phyloP scores from a whole-genome alignment of 2,113 vertebrate genomes.

The Etheostoma cragini region DNA sequence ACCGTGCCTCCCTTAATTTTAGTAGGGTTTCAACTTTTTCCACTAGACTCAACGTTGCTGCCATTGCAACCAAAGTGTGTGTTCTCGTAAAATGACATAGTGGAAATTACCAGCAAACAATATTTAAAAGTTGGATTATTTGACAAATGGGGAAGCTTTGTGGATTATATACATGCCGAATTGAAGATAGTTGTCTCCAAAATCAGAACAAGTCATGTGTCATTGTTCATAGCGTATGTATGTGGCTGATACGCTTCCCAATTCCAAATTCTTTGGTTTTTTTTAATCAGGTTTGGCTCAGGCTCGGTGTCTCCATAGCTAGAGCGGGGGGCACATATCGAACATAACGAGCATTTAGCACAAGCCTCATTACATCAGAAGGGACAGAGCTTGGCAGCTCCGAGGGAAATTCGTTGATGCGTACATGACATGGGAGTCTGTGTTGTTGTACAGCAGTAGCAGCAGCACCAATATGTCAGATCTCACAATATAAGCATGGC shows the following conservation, averaged over 20 bases:
- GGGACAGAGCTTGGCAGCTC: conserved; percentile 1
- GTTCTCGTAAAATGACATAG: background rate
- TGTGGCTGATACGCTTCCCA: rapidly evolving
- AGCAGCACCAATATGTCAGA: conserved; percentile 40
- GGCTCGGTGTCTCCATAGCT: background rate
- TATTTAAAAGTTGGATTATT: conserved; percentile 19
- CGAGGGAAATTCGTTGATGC: conserved; percentile 13
- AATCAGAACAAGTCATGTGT: background rate
- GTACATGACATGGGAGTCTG: conserved; percentile 24
- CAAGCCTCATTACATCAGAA: conserved; percentile 8
- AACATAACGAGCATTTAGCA: conserved; percentile 19
- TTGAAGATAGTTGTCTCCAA: rapidly evolving
- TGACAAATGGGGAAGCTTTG: rapidly evolving
- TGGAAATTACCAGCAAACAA: background rate
- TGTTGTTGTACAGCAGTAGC: conserved; percentile 29
- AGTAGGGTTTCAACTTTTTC: background rate
- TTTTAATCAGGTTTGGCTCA: background rate
- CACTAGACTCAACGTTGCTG: background rate
- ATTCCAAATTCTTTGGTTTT: background rate
- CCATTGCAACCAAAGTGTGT: background rate
- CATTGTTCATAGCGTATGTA: background rate
- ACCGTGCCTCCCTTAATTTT: background rate
- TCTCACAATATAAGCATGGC: conserved; percentile 19
- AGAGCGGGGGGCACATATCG: background rate
- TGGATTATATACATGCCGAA: conserved; percentile 1